Conservation (phyloP, 2,113 vertebrate species). For the Hyperopisus bebe region DNA sequence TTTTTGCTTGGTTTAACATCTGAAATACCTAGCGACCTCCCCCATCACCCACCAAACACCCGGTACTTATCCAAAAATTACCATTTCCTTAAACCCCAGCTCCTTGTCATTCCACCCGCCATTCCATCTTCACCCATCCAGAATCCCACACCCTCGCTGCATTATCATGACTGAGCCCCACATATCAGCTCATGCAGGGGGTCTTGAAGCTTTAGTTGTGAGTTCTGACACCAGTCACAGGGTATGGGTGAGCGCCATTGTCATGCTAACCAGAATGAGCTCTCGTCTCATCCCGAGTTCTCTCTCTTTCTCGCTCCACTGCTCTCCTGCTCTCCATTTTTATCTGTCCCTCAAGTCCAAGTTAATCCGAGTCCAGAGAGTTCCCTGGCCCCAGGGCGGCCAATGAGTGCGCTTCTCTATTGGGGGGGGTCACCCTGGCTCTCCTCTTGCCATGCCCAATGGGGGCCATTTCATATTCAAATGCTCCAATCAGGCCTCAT, state of each 20-base stretch:
- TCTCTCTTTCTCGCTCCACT: slow-evolving; percentile 28
- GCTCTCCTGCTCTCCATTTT: slow-evolving; percentile 19
- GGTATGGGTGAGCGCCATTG: slow-evolving; percentile 66
- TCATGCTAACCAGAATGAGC: slow-evolving; percentile 68
- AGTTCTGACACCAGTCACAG: slow-evolving; percentile 73
- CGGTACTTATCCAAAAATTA: slow-evolving; percentile 27
- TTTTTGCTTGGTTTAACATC: background rate
- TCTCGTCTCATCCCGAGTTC: slow-evolving; percentile 70
- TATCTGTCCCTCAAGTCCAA: slow-evolving; percentile 55
- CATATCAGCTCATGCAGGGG: slow-evolving; percentile 57
- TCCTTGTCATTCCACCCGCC: slow-evolving; percentile 11
- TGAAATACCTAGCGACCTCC: background rate
- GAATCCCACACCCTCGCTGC: slow-evolving; percentile 66
- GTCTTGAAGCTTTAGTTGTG: slow-evolving; percentile 59
- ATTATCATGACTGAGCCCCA: slow-evolving; percentile 67
- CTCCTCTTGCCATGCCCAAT: slow-evolving; percentile 59
- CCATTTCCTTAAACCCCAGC: background rate
- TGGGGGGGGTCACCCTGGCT: slow-evolving; percentile 61
- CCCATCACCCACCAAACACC: slow-evolving; percentile 32
- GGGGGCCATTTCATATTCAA: slow-evolving; percentile 72
- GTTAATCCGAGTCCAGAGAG: slow-evolving; percentile 53
- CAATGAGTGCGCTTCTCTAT: slow-evolving; percentile 54
- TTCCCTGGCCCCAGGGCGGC: slow-evolving; percentile 44
- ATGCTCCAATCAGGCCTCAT: slow-evolving; percentile 69
- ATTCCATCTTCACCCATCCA: slow-evolving; percentile 40